Evolutionary conservation across 2,888 invertebrate genomes (phyloP).

Genomic region (Dryobota labecula): DNA sequence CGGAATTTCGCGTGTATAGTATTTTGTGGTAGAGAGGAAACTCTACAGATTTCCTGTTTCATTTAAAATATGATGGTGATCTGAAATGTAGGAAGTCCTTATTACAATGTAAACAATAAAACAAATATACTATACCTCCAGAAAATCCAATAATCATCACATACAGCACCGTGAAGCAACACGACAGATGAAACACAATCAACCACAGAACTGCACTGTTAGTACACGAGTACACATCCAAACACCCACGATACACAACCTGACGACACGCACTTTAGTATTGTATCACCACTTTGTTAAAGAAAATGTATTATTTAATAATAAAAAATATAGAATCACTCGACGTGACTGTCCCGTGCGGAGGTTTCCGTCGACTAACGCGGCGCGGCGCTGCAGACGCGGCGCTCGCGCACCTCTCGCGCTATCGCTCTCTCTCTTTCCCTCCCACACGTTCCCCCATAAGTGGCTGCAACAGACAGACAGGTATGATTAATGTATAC

Average conservation of each 20-base stretch:
- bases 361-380: conserved; percentile 75
- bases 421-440: conserved; percentile 38
- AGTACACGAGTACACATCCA: conserved; percentile 53
- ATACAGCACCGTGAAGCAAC: conserved; percentile 48
- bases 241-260: conserved; percentile 38
- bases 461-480: conserved; percentile 69
- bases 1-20: not conserved
- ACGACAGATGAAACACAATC: conserved; percentile 51
- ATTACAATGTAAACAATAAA: conserved; percentile 45
- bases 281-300: conserved; percentile 11
- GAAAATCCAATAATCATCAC: conserved; percentile 64
- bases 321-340: conserved; percentile 10
- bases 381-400: conserved; percentile 68
- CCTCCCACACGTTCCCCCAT: not conserved
- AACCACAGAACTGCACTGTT: conserved; percentile 52
- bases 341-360: conserved; percentile 60
- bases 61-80: too few species aligned
- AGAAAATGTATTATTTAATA: not conserved
- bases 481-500: conserved; percentile 73
- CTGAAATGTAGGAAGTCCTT: not conserved
- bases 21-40: not conserved
- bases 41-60: not conserved
- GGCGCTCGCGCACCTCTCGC: conserved; percentile 65
- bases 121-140: conserved; percentile 60
- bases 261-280: conserved; percentile 46